Evolutionary conservation across 2,113 vertebrate species (phyloP).

Genomic region (Odocoileus hemionus): DNA sequence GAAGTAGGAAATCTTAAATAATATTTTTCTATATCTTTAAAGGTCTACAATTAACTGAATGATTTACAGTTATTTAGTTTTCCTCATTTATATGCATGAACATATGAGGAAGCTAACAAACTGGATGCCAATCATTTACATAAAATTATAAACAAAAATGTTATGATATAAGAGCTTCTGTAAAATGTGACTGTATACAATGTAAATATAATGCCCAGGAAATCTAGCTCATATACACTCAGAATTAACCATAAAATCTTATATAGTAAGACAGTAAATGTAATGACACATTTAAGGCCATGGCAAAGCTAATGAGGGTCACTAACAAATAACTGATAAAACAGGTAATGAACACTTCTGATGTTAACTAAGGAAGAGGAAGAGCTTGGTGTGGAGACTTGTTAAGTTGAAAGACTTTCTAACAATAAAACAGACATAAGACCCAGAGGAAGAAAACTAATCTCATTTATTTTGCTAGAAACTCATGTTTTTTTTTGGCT

Average conservation of each 20-base stretch:
- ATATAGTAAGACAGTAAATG: background rate
- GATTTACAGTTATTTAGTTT: background rate
- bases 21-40: background rate
- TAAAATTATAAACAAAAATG: constrained; percentile 9
- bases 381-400: background rate
- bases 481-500: background rate
- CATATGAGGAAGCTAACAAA: background rate
- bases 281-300: background rate
- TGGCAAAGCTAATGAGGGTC: background rate
- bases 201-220: background rate
- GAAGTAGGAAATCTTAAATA: background rate
- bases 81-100: background rate
- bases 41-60: background rate
- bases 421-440: background rate
- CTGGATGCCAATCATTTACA: background rate
- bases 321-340: background rate
- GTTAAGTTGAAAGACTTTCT: background rate
- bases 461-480: background rate
- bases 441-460: background rate
- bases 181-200: background rate
- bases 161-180: background rate
- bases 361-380: background rate
- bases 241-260: constrained; percentile 10
- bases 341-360: background rate
- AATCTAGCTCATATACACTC: background rate